These are phyloP conservation scores for Masnerella sp. DNA, from an alignment of 2,888 invertebrate species.

Conservation along the genomic window DNA sequence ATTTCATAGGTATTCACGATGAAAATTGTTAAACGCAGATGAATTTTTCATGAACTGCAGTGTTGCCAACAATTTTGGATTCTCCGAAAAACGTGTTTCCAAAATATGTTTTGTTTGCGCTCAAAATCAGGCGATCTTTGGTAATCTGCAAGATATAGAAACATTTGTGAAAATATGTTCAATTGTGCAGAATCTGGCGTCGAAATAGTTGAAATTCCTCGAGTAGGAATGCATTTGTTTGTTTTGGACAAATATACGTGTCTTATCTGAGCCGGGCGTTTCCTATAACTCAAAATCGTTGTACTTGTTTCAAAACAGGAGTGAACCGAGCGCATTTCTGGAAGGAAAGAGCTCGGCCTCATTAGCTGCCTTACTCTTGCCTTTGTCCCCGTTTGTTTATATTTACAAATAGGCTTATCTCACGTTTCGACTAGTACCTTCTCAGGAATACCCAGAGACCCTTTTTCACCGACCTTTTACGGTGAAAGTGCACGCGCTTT, in stretches of 20 bases:
- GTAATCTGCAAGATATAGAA: no score
- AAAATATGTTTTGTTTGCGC: no score
- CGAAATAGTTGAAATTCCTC: no score
- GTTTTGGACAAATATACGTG: constrained; percentile 9
- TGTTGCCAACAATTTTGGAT: no score
- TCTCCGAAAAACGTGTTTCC: no score
- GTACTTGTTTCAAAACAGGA: constrained; percentile 16
- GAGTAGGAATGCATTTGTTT: constrained; percentile 3
- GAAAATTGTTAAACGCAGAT: no score
- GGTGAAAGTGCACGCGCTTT: constrained; percentile 24
- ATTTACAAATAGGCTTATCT: constrained; percentile 43
- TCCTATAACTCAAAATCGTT: constrained; percentile 10
- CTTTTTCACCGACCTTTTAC: constrained; percentile 18
- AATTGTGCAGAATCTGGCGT: no score
- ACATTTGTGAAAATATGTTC: no score
- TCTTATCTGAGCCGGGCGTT: constrained; percentile 21
- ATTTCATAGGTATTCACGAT: no score
- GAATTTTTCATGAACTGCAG: no score
- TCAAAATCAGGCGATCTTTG: no score
- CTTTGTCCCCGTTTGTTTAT: constrained; percentile 22
- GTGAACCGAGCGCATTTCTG: constrained; percentile 15
- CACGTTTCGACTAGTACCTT: constrained; percentile 33
- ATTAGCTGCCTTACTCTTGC: constrained; percentile 14
- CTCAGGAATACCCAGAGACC: constrained; percentile 7
- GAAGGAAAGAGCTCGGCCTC: constrained; percentile 19